Evolutionary conservation across 2,888 invertebrate genomes (phyloP), one percentile per base, ranked within the genome.

Genomic region (Sesia bembeciformis): DNA sequence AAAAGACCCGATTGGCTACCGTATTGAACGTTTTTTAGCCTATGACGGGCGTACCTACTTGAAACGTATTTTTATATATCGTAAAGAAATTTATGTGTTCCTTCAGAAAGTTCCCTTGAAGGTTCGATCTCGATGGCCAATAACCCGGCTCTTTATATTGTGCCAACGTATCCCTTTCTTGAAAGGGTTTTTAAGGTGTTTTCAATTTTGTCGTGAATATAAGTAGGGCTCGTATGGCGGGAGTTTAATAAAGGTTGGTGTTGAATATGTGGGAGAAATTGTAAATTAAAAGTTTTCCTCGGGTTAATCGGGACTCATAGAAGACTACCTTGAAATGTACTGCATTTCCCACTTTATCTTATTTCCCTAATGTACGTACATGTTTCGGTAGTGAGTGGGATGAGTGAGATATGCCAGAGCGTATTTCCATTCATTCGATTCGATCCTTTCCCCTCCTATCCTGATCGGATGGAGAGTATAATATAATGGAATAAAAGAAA

Each of bases 111-210:
- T 23, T 46, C 46, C 46, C n/a, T 8, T 62, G 66, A 50, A 50
- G 62, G 65, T 70, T 70, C 75, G 63, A 78, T 74, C 74, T 69
- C 60, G 58, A 73, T 74, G 68, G 67, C 67, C 77, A 72, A 78
- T 79, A 80, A 81, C 84, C 75, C 76, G 78, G 77, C 79, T 83
- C 81, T 81, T 78, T 78, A 81, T 82, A 78, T 79, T 77, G 81
- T 82, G 78, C 73, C 68, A 76, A 80, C 65, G 75, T 75, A 71
- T 74, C 77, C 76, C 72, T 71, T 72, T 74, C 62, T 57, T 63
- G 59, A 60, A 65, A 63, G 62, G 62, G 57, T 58, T 46, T 63
- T 62, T 64, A 63, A 76, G 77, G 77, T 78, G 78, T 81, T 81
- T 81, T 77, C 83, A 83, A 84, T 84, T 83, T 80, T 71, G 76